Evolutionary conservation across 2,113 vertebrate species (phyloP).

Genomic region (Egretta garzetta): DNA sequence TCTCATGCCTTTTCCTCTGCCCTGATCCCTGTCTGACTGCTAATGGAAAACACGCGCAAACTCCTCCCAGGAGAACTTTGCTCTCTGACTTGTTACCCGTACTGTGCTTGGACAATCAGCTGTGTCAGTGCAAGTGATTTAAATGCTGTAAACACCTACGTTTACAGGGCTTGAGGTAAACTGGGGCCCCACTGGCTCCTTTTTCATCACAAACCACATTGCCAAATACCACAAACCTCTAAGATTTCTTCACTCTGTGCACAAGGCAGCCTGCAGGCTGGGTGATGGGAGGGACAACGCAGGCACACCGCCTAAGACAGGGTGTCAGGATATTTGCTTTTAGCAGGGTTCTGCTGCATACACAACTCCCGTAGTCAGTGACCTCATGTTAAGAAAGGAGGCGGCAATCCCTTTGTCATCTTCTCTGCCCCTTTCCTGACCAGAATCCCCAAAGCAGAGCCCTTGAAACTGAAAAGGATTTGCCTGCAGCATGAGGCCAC

Average conservation of each 20-base stretch:
- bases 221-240: not conserved
- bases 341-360: accelerated
- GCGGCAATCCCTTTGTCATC: not conserved
- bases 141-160: not conserved
- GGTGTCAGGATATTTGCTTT: not conserved
- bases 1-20: conserved; percentile 22
- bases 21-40: not conserved
- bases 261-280: not conserved
- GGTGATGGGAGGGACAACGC: accelerated
- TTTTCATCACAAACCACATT: not conserved
- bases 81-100: not conserved
- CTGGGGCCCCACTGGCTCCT: not conserved
- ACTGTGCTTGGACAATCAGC: not conserved
- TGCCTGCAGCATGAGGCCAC: not conserved
- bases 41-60: conserved; percentile 36
- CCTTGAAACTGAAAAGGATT: not conserved
- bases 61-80: conserved; percentile 18
- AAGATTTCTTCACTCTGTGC: not conserved
- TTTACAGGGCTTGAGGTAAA: not conserved
- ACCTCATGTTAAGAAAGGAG: not conserved
- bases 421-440: not conserved
- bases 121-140: not conserved
- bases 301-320: not conserved
- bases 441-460: not conserved
- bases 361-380: accelerated